Conservation (phyloP, 1,140 invertebrate genomes). For the Harlomillsia oculata region DNA sequence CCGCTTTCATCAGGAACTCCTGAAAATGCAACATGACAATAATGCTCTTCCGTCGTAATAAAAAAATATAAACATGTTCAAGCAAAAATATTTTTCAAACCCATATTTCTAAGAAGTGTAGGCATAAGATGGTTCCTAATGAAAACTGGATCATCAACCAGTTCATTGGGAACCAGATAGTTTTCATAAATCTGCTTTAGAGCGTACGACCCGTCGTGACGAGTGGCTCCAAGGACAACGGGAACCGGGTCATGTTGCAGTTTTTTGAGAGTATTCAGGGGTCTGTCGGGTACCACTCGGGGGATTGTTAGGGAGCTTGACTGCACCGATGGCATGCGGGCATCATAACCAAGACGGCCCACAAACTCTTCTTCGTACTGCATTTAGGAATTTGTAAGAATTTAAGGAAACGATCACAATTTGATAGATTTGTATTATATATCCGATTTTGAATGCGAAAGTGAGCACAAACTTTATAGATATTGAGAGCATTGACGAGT, state of each 20-base stretch:
- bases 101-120: not conserved
- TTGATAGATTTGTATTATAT: too few species aligned
- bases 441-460: too few species aligned
- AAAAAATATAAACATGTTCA: not conserved
- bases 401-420: not conserved
- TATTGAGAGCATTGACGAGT: conserved; percentile 3
- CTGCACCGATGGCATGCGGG: conserved; percentile 1
- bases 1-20: conserved; percentile 8
- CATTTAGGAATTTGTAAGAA: too few species aligned
- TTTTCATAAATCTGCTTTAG: conserved; percentile 11
- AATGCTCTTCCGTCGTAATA: not conserved
- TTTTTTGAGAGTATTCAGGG: conserved; percentile 1
- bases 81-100: not conserved
- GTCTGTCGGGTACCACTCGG: not conserved
- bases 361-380: too few species aligned
- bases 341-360: conserved; percentile 9
- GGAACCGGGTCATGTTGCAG: not conserved
- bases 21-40: not conserved
- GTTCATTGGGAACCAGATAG: conserved; percentile 6
- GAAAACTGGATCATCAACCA: conserved; percentile 4
- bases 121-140: conserved; percentile 17
- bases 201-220: conserved; percentile 17
- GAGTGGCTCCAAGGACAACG: not conserved
- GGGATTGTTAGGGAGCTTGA: not conserved
- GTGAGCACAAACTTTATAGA: too few species aligned